Percentiles rank a stretch among this genome's conserved stretches.
Evolutionary conservation across 2,888 invertebrate genomes (phyloP).

Genomic region (Acanthoscelides obtectus): DNA sequence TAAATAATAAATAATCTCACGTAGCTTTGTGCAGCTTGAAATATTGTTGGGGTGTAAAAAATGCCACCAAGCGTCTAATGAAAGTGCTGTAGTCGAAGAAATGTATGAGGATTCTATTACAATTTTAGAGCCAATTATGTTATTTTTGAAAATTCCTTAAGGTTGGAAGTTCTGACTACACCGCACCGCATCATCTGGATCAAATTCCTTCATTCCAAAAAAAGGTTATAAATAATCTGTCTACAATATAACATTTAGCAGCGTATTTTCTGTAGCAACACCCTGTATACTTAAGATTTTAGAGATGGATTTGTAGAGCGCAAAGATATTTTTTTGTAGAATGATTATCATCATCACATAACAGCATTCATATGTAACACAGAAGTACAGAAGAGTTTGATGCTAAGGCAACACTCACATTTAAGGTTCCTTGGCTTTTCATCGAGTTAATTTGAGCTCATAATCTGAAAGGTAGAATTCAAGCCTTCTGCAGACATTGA

Average conservation of each 20-base stretch:
- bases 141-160: background rate
- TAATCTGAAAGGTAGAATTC: too few relatives aligned
- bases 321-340: background rate
- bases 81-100: background rate
- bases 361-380: background rate
- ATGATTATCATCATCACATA: background rate
- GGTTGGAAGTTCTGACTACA: background rate
- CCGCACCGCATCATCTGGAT: background rate
- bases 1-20: too few relatives aligned
- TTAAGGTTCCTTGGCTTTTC: too few relatives aligned
- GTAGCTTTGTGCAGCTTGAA: too few relatives aligned
- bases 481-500: too few relatives aligned
- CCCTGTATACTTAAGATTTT: background rate
- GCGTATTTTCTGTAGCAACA: background rate
- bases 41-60: too few relatives aligned
- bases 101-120: background rate
- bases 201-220: background rate
- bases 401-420: too few relatives aligned
- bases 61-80: background rate
- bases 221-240: background rate
- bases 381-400: too few relatives aligned
- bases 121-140: background rate
- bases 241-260: background rate
- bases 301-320: background rate
- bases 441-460: too few relatives aligned